A percentile compares a stretch with the other conserved stretches of the same genome.
These are phyloP conservation scores for Spilosoma lubricipeda DNA, from an alignment of 2,888 invertebrate genomes.

Conservation along the genomic window DNA sequence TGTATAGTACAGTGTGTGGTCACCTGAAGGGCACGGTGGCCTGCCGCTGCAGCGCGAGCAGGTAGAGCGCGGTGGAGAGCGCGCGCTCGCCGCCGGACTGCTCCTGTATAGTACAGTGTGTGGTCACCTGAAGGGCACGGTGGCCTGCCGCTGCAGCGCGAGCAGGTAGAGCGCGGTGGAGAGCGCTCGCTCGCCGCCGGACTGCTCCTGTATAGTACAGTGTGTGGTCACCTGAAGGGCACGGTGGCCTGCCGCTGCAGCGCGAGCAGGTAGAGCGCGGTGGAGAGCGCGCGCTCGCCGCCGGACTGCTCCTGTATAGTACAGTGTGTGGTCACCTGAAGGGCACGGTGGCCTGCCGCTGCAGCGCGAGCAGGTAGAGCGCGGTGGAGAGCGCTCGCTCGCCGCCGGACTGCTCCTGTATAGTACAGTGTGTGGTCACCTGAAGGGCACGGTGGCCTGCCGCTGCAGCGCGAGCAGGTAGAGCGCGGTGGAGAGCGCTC, in stretches of 20 bases:
- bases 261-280: slow-evolving; percentile 90
- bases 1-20: too few species aligned
- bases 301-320: too few species aligned
- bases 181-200: neutral
- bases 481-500: neutral
- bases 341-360: slow-evolving; percentile 87
- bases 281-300: slow-evolving; percentile 91
- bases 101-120: too few species aligned
- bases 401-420: too few species aligned
- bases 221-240: neutral
- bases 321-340: too few species aligned
- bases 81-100: slow-evolving; percentile 83
- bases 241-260: slow-evolving; percentile 89
- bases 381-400: too few species aligned
- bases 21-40: slow-evolving; percentile 93
- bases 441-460: neutral
- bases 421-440: too few species aligned
- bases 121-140: neutral
- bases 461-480: slow-evolving; percentile 3
- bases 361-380: slow-evolving; percentile 87
- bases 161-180: neutral
- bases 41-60: slow-evolving; percentile 95
- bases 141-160: neutral
- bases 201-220: too few species aligned
- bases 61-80: slow-evolving; percentile 96